A percentile compares a stretch with the other conserved stretches of the same genome.
Evolutionary conservation across 2,797 vertebrate genomes (phyloP).

Genomic region (Pagetopsis macropterus): DNA sequence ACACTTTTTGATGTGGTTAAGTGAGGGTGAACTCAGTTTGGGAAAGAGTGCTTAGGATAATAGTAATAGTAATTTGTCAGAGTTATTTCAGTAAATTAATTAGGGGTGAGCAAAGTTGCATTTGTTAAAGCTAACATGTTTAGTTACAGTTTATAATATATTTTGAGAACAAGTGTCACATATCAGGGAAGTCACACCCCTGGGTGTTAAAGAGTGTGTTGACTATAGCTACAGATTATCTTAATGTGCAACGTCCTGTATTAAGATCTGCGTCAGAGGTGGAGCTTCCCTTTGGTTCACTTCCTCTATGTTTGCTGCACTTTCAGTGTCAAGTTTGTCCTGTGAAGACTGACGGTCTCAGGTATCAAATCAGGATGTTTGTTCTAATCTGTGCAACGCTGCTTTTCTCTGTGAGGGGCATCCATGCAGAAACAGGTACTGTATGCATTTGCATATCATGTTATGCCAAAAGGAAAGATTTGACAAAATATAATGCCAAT

Average conservation of each 20-base stretch:
- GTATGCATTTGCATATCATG: no score
- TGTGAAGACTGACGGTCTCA: neutral
- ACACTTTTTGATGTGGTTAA: neutral
- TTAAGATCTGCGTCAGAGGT: neutral
- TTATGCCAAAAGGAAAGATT: no score
- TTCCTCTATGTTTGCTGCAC: slow-evolving; percentile 6
- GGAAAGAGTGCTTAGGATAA: neutral
- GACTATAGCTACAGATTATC: neutral
- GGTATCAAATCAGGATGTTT: slow-evolving; percentile 25
- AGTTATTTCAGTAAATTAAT: neutral
- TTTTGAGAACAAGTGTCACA: neutral
- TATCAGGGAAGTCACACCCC: neutral
- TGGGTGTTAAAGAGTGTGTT: no score
- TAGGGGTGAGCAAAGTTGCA: neutral
- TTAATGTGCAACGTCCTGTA: slow-evolving; percentile 6
- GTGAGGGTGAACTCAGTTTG: no score
- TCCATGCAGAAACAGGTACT: slow-evolving; percentile 31
- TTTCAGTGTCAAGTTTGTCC: neutral
- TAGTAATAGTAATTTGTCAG: no score
- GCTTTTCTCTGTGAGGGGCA: slow-evolving; percentile 24
- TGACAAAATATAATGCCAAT: neutral
- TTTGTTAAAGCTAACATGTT: neutral
- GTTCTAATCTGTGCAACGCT: slow-evolving; percentile 39
- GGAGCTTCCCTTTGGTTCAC: neutral
- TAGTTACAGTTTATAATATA: no score